Conservation (phyloP, 1,140 invertebrate species). For the Chlorops oryzae region DNA sequence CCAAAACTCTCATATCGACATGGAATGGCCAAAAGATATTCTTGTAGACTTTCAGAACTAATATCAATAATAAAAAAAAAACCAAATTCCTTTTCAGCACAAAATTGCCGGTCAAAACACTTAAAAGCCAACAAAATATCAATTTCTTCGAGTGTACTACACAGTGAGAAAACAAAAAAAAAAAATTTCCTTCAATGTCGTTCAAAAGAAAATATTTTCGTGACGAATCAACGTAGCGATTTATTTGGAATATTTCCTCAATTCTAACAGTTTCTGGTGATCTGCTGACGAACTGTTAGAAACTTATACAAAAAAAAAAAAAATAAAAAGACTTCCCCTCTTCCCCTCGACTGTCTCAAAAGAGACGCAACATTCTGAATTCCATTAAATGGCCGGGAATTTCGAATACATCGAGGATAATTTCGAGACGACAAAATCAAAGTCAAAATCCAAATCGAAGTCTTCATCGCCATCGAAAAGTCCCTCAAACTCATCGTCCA, state of each 20-base stretch:
- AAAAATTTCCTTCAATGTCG: conserved; percentile 32
- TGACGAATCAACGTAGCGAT: conserved; percentile 1
- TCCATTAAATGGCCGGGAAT: conserved; percentile 35
- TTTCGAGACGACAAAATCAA: conserved; percentile 20
- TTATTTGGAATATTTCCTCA: too few species aligned
- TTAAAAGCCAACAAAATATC: too few species aligned
- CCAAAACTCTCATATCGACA: too few species aligned
- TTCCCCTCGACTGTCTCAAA: too few species aligned
- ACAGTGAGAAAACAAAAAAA: conserved; percentile 10
- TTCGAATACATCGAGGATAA: conserved; percentile 34
- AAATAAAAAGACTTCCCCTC: too few species aligned
- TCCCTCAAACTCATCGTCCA: conserved; percentile 10
- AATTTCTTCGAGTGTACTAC: too few species aligned
- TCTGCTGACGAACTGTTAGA: not conserved
- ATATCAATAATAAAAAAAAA: too few species aligned
- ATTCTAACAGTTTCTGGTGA: not conserved
- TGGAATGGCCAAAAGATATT: too few species aligned
- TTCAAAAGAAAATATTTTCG: conserved; percentile 29
- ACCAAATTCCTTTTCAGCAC: too few species aligned
- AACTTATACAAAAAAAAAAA: not conserved
- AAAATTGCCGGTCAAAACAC: too few species aligned
- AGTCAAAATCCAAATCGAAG: not conserved
- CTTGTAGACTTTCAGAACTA: too few species aligned
- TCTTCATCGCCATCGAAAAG: not conserved
- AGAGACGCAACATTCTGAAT: not conserved